Evolutionary conservation across 2,888 invertebrate genomes (phyloP), one percentile per base, ranked within the genome.

Genomic region (Lacanobia oleracea): DNA sequence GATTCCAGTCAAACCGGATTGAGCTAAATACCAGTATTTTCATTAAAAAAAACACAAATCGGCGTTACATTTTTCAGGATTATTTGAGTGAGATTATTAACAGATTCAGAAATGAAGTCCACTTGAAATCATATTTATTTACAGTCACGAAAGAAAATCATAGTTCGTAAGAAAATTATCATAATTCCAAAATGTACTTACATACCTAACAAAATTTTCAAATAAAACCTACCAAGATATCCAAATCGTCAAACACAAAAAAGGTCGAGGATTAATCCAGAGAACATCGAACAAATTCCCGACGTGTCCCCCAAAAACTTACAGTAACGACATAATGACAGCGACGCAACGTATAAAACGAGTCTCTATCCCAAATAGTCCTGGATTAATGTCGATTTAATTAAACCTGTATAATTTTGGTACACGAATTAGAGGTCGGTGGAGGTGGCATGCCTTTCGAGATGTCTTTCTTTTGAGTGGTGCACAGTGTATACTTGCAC

Each of bases 341-440:
- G 92, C 87, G 86, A 85, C 83, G 87, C 86, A 88, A 90, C 88
- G 88, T 88, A 90, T 90, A 91, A 92, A 93, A 92, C 85, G 91
- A 90, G 89, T 91, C 91, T 90, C 89, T 90, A 91, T 92, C 90
- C 92, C 91, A 87, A 91, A 92, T 91, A 92, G 91, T 91, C 90
- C 90, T 84, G 93, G 93, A 95, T 94, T 95, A 94, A 95, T 95
- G 94, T 94, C 93, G 92, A 94, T 95, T 95, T 95, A 95, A 95
- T 96, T 95, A 95, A 95, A 95, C 93, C 93, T 93, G 93, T 94
- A 95, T 94, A 94, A 95, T 94, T 95, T 94, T 92, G 92, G 91
- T 89, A 88, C 87, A 81, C 66, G 78, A 82, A 86, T 82, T 37
- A 73, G 72, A 82, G 85, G 75, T 76, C 56, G 23, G 61, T 84